Percentiles rank a stretch among this genome's conserved stretches.
Conservation (phyloP, 2,888 invertebrate genomes). For the Ophioninae sp. region DNA sequence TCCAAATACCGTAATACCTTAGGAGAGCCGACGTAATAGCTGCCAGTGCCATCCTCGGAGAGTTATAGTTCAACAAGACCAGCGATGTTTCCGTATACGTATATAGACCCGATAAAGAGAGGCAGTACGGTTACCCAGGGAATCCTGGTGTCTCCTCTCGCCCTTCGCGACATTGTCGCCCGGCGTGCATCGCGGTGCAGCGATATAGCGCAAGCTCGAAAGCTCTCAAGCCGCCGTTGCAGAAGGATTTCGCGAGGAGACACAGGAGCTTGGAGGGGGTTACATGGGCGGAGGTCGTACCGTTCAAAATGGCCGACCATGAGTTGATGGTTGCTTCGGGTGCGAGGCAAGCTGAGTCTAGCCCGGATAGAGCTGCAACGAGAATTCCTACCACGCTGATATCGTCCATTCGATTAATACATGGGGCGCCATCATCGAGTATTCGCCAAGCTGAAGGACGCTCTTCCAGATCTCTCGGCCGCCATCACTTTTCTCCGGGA, state of each 20-base stretch:
- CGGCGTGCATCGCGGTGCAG: slow-evolving; percentile 56
- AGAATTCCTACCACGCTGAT: background rate
- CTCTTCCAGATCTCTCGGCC: background rate
- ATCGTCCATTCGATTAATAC: background rate
- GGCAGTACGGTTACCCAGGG: slow-evolving; percentile 23
- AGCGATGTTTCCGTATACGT: slow-evolving; percentile 54
- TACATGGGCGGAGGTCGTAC: slow-evolving; percentile 58
- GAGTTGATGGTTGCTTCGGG: slow-evolving; percentile 43
- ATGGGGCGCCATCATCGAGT: background rate
- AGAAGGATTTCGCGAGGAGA: slow-evolving; percentile 47
- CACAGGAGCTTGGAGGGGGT: slow-evolving; percentile 22
- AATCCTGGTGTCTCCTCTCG: slow-evolving; percentile 51
- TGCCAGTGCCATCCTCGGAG: slow-evolving; percentile 76
- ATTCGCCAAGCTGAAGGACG: background rate
- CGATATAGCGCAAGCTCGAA: slow-evolving; percentile 60
- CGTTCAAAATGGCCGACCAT: slow-evolving; percentile 60
- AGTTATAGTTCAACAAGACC: slow-evolving; percentile 79
- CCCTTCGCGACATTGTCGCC: slow-evolving; percentile 59
- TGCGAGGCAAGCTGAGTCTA: background rate
- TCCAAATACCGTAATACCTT: slow-evolving; percentile 80
- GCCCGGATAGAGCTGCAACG: background rate
- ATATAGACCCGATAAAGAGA: slow-evolving; percentile 28
- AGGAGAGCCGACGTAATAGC: slow-evolving; percentile 79
- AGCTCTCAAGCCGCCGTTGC: slow-evolving; percentile 56
- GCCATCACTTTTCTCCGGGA: slow-evolving; percentile 5